Base-by-base conservation (phyloP, 1,140 invertebrate species). In the Coptotermes formosanus region DNA sequence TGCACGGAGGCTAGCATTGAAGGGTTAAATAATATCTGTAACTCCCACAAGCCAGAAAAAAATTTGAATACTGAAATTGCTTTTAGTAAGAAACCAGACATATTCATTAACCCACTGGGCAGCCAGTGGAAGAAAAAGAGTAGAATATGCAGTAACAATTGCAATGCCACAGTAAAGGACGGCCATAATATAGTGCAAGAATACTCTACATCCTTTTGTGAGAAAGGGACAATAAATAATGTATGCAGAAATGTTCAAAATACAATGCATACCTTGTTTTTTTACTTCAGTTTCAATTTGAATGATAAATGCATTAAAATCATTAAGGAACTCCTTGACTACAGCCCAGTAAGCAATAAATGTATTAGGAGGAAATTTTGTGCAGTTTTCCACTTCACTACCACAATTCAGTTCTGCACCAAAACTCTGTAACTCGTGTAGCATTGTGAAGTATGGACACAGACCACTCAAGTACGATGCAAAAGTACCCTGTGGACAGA, bases 401-500 rank as follows among this genome's bases (percentile, higher is more conserved):
- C 89, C 21, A 86, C 85, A 55, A 85, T 90, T 89, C 52, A 91
- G 87, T 25, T 90, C 88, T 86, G 87, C 84, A 82, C 87, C 87
- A 88, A 92, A 91, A 11, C 84, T 86, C 85, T 91, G 88, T 25
- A 92, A 86, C 82, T 91, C 89, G 84, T 84, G 64, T 83, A 92
- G 89, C 89, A 91, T 91, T 1, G 86, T 87, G 84, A 91, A 91
- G 84, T 89, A 90, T 38, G 90, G 85, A 85, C 89, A 91, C 82
- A 89, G 91, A 19, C 88, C 88, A 52, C 32, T 84, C 45, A 84
- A 55, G 45, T 55, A 84, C 14, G 12, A 25, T 45, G 44, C 9
- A 82, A 83, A n/a, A 91, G 87, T 64, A 90, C 90, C 86, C 88
- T 90, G 87, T 89, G 89, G 82, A 91, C 91, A 21, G 91, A 89